These are phyloP conservation scores for Tiliacea citrago DNA, from an alignment of 2,888 invertebrate genomes.

Conservation along the genomic window DNA sequence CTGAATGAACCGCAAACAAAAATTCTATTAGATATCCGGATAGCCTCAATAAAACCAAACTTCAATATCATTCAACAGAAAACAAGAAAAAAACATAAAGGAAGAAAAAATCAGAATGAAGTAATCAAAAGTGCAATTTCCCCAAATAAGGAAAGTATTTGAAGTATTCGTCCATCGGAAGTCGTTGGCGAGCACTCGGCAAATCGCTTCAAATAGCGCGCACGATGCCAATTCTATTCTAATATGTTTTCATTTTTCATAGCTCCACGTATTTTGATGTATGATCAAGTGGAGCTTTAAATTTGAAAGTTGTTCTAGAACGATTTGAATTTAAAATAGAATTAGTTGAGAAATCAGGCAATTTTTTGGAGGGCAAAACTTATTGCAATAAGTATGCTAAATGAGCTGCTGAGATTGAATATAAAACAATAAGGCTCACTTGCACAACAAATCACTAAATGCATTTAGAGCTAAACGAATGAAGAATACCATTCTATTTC, in stretches of 20 bases:
- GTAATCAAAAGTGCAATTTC: slow-evolving; percentile 80
- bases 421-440: not conserved
- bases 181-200: slow-evolving; percentile 78
- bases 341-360: slow-evolving; percentile 15
- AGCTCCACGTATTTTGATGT: slow-evolving; percentile 65
- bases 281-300: slow-evolving; percentile 57
- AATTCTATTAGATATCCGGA: slow-evolving; percentile 17
- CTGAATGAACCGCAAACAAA: not conserved
- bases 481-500: too few relatives aligned
- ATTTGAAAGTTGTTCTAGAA: slow-evolving; percentile 40
- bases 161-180: slow-evolving; percentile 80
- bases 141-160: slow-evolving; percentile 80
- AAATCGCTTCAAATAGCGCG: slow-evolving; percentile 78
- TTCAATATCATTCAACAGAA: slow-evolving; percentile 49
- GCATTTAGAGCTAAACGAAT: too few relatives aligned
- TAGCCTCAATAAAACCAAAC: slow-evolving; percentile 30
- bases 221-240: slow-evolving; percentile 77
- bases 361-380: not conserved
- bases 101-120: slow-evolving; percentile 73
- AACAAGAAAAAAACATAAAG: slow-evolving; percentile 49
- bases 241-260: slow-evolving; percentile 71
- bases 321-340: slow-evolving; percentile 43
- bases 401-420: not conserved
- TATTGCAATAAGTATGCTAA: not conserved
- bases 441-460: too few relatives aligned